Percentiles rank a stretch among this genome's conserved stretches.
These are phyloP conservation scores for Halcyon senegalensis DNA, from an alignment of 2,113 vertebrate species.

Conservation along the genomic window DNA sequence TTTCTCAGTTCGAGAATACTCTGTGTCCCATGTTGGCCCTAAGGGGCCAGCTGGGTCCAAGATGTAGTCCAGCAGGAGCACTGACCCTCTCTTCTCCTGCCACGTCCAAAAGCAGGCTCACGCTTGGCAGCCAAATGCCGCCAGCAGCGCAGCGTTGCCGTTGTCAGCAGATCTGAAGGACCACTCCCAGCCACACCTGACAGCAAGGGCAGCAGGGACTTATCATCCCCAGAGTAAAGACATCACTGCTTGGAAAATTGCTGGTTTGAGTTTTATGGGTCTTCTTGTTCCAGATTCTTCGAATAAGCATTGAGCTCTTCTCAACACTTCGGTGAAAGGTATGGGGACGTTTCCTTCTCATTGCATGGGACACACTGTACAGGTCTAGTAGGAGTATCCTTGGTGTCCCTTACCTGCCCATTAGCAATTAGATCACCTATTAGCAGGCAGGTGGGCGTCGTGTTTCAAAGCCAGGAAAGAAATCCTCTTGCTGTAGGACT, in stretches of 20 bases:
- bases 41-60: not conserved
- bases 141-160: not conserved
- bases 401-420: not conserved
- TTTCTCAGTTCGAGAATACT: not conserved
- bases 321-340: not conserved
- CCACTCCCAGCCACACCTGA: not conserved
- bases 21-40: not conserved
- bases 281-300: not conserved
- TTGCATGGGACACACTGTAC: not conserved
- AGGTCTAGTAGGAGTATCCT: not conserved
- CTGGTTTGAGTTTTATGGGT: not conserved
- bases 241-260: not conserved
- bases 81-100: not conserved
- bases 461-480: not conserved
- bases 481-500: not conserved
- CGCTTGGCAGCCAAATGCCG: rapidly evolving
- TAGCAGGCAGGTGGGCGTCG: not conserved
- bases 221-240: not conserved
- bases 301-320: not conserved
- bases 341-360: not conserved
- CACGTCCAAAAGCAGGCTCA: not conserved
- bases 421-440: not conserved
- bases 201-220: not conserved
- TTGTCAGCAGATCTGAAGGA: not conserved
- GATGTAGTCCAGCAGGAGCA: not conserved